Base-by-base conservation (phyloP, 2,797 vertebrate species). In the Microchirus variegatus region DNA sequence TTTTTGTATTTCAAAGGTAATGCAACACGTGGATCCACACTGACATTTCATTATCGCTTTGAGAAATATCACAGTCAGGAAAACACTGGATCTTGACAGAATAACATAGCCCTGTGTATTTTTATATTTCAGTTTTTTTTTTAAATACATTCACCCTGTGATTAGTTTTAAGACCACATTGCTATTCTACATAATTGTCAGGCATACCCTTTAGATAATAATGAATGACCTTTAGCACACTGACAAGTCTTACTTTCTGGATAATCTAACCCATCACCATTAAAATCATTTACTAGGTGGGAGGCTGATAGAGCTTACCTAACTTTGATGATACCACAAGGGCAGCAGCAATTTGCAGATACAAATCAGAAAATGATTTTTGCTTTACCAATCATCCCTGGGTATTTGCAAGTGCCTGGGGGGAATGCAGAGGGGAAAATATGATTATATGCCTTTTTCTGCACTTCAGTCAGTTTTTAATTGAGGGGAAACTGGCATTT, bases 401-500 rank as follows among this genome's bases (percentile, higher is more conserved):
- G 54, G 44, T 76, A 69, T 82, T 75, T 80, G 66, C 45, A 75
- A 74, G 59, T 51, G 53, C 77, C 73, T 37, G 19, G 35, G 56
- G 77, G 77, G 67, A 74, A 59, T 51, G 42, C 53, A 15, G 40
- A n/a, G 45, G 42, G 47, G 31, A 86, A 84, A 86, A 87, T 85
- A 88, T 84, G 77, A 87, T 87, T 77, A 72, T 79, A 56, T 78
- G 63, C 80, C 80, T 83, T 81, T 77, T 82, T 85, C 74, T 80
- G 73, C 71, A 79, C 74, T 84, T 86, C 81, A 86, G 64, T 84
- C 79, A 58, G 55, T 81, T 90, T 90, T 89, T 85, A 89, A 89
- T 89, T 89, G 87, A 91, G 77, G 80, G 57, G 86, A 91, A 86
- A 86, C 62, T 84, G 77, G 72, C 60, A 84, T 91, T 92, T 92